Conservation (phyloP, 2,888 invertebrate species). For the Pammene fasciana region DNA sequence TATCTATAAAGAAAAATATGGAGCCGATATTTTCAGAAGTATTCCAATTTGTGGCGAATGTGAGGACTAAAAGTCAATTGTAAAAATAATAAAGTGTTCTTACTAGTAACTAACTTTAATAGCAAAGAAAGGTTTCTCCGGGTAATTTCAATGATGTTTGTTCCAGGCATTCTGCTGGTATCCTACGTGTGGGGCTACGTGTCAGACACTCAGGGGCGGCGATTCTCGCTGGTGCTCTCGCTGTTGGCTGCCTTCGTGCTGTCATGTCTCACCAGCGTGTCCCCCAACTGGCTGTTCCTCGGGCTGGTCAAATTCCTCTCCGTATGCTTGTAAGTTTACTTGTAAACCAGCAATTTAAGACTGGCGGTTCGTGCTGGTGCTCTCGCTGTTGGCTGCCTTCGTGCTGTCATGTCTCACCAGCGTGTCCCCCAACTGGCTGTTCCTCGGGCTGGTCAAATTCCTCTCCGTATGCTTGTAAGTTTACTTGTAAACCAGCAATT, state of each 20-base stretch:
- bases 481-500: slow-evolving; percentile 48
- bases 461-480: slow-evolving; percentile 78
- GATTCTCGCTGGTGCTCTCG: slow-evolving; percentile 67
- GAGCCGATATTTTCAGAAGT: too few species aligned
- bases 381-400: slow-evolving; percentile 68
- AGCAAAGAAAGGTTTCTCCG: too few species aligned
- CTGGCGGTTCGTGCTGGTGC: slow-evolving; percentile 64
- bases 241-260: slow-evolving; percentile 66
- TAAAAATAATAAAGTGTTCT: too few species aligned
- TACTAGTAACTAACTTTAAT: too few species aligned
- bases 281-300: slow-evolving; percentile 71
- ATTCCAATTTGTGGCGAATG: too few species aligned
- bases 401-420: slow-evolving; percentile 70
- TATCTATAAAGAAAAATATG: too few species aligned
- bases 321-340: slow-evolving; percentile 72
- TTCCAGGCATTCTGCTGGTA: slow-evolving; percentile 72
- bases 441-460: slow-evolving; percentile 70
- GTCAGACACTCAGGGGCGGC: slow-evolving; percentile 70
- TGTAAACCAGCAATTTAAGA: slow-evolving; percentile 57
- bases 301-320: slow-evolving; percentile 71
- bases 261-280: slow-evolving; percentile 69
- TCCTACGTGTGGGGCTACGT: slow-evolving; percentile 77
- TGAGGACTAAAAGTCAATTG: too few species aligned
- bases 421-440: slow-evolving; percentile 70
- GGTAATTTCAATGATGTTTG: neutral